These are phyloP conservation scores for Rhizomys pruinosus DNA, from an alignment of 2,113 vertebrate genomes.

Conservation along the genomic window DNA sequence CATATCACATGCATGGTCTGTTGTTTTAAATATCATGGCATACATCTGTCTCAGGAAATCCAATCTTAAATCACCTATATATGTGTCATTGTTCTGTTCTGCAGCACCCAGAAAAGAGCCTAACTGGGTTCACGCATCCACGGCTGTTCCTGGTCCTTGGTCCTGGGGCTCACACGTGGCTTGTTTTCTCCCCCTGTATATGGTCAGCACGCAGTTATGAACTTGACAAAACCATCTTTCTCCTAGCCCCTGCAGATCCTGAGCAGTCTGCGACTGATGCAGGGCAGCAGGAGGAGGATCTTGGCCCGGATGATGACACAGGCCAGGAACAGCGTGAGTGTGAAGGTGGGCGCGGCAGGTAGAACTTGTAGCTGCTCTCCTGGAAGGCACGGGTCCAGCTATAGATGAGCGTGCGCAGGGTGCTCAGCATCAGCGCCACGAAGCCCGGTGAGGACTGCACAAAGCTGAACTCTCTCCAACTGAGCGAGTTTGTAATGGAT, in stretches of 20 bases:
- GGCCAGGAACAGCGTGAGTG: constrained; percentile 90
- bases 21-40: constrained; percentile 61
- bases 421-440: constrained; percentile 89
- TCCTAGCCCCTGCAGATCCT: constrained; percentile 96
- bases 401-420: constrained; percentile 92
- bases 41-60: constrained; percentile 39
- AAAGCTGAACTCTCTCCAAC: too few relatives aligned
- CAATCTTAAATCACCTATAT: constrained; percentile 18
- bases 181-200: constrained; percentile 58
- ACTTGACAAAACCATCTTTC: constrained; percentile 80
- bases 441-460: constrained; percentile 95
- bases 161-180: constrained; percentile 60
- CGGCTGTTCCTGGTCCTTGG: neutral
- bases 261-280: constrained; percentile 86
- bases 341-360: constrained; percentile 94
- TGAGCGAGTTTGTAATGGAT: constrained; percentile 93
- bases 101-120: constrained; percentile 51
- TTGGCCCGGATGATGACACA: constrained; percentile 89
- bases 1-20: neutral
- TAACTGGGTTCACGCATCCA: constrained; percentile 13
- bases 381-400: constrained; percentile 94
- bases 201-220: constrained; percentile 76
- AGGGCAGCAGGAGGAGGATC: constrained; percentile 89
- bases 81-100: constrained; percentile 48
- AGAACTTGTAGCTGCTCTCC: constrained; percentile 90